Conservation (phyloP, 2,888 invertebrate genomes). For the Panzeria rudis region DNA sequence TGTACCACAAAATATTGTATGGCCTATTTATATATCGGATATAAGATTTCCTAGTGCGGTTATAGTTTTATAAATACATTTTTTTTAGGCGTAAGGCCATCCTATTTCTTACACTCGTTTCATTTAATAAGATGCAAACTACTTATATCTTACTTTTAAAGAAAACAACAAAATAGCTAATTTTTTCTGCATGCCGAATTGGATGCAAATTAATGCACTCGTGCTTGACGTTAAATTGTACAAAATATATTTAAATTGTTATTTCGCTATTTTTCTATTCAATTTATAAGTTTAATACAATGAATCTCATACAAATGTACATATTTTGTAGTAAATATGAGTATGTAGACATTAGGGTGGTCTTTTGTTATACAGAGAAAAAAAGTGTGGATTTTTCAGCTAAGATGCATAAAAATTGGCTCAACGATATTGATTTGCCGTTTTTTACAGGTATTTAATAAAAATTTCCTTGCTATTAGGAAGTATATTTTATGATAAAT, state of each 20-base stretch:
- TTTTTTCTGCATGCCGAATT: constrained; percentile 57
- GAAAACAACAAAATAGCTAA: constrained; percentile 38
- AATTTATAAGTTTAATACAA: constrained; percentile 49
- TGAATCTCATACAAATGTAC: constrained; percentile 29
- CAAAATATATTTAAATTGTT: constrained; percentile 62
- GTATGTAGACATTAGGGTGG: background rate
- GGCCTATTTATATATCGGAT: too few relatives aligned
- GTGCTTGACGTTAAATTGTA: constrained; percentile 69
- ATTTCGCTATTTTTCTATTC: constrained; percentile 36
- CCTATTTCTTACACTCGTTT: constrained; percentile 10
- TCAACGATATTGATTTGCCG: too few relatives aligned
- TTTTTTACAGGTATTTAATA: too few relatives aligned
- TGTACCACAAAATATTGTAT: too few relatives aligned
- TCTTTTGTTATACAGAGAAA: background rate
- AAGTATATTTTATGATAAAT: too few relatives aligned
- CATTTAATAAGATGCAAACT: constrained; percentile 38
- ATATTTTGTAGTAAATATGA: constrained; percentile 8
- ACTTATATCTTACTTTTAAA: background rate
- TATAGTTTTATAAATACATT: background rate
- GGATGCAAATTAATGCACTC: constrained; percentile 71
- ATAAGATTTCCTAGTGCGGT: too few relatives aligned
- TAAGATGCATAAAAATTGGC: too few relatives aligned
- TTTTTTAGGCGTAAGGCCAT: background rate
- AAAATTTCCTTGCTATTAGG: background rate
- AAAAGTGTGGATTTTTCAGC: too few relatives aligned